Base-by-base conservation (phyloP, 2,797 vertebrate species). In the Lagocephalus sceleratus region DNA sequence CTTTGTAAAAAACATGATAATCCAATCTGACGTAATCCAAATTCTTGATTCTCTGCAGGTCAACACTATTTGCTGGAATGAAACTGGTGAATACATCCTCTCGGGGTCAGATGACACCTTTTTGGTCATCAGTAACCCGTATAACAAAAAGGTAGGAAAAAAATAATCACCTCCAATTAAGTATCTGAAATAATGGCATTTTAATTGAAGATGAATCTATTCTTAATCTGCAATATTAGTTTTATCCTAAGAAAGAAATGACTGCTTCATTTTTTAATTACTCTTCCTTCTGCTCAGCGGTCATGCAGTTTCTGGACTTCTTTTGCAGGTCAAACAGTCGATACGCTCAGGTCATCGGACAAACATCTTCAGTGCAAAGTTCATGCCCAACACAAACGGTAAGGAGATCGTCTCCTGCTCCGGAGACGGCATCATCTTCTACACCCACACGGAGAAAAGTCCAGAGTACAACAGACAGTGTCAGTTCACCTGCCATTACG, bases 361-460 rank as follows among this genome's bases (percentile, higher is more conserved):
- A 54, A 99, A 99, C 71, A 98, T 99, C 86, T 99, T 99, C 88
- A 98, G 97, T 53, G 97, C 97, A n/a, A 99, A 99, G 80, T 99
- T 99, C 83, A 91, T 99, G 84, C 97, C 97, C 0, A 94, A 95
- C 81, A 99, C 96, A 46, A 97, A 92, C 65, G 93, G 98, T 78
- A 95, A 95, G 72, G 95, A 99, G 88, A 98, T 99, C 74, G 85
- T 99, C 62, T 99, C 97, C 54, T 98, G 97, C 84, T 99, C 97
- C 0, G 97, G 97, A 63, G 97, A 99, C 5, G 97, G 97, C 72
- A 94, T 99, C 17, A 98, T 99, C 87, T 98, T 92, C 90, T 98
- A 95, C 90, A 99, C 97, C 6, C 91, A 97, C 76, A 92, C 94
- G 0, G 97, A 99, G 48, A 95, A 95, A 84, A 96, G 95, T 75